Conservation (phyloP, 2,113 vertebrate species). For the Suncus etruscus region DNA sequence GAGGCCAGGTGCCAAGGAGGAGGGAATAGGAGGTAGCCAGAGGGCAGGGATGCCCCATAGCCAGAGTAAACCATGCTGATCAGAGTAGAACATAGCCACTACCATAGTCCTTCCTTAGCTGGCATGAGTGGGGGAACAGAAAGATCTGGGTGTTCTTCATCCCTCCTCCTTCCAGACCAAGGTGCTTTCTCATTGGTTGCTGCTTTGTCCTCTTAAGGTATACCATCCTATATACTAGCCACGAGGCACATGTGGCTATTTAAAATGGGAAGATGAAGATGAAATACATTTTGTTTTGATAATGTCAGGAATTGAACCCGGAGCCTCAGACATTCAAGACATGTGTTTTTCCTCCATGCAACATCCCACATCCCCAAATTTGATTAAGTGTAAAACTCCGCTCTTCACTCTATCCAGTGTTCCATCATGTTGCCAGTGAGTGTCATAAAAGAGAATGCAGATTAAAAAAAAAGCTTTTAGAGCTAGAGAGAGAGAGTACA, state of each 20-base stretch:
- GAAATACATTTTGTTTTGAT: too few relatives aligned
- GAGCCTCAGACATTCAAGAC: too few relatives aligned
- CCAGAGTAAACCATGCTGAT: too few relatives aligned
- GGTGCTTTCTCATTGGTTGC: constrained; percentile 1
- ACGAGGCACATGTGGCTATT: neutral
- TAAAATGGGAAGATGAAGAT: neutral
- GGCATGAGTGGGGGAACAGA: neutral
- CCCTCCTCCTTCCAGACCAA: neutral
- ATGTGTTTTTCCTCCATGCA: too few relatives aligned
- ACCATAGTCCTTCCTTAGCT: neutral
- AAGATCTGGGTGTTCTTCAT: neutral
- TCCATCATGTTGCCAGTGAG: neutral
- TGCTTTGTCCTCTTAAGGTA: neutral
- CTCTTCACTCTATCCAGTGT: neutral
- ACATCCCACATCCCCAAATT: neutral
- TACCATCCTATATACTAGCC: neutral
- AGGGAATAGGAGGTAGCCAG: neutral
- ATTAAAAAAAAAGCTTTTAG: neutral
- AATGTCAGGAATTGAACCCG: too few relatives aligned
- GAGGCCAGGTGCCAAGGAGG: neutral
- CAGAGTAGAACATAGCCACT: too few relatives aligned
- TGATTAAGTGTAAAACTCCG: constrained; percentile 20
- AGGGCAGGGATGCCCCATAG: too few relatives aligned
- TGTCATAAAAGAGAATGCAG: neutral
- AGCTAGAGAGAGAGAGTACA: too few relatives aligned